Percentiles rank a stretch among this genome's conserved stretches.
Evolutionary conservation across 23 tunicate species (phyloP).

Genomic region (Ascidia mentula): DNA sequence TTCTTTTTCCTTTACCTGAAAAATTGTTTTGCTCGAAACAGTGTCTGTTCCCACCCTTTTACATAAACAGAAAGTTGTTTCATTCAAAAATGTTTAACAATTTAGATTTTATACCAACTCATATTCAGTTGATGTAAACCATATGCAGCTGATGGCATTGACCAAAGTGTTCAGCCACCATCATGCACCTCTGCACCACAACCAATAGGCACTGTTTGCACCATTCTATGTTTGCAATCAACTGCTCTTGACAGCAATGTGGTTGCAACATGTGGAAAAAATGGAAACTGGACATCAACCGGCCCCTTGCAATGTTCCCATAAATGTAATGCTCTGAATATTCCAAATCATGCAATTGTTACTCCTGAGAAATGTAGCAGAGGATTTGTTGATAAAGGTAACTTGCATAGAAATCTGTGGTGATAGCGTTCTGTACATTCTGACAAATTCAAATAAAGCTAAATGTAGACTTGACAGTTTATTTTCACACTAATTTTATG

Average conservation of each 20-base stretch:
- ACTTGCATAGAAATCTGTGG: not conserved
- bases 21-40: no score
- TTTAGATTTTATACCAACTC: no score
- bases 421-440: not conserved
- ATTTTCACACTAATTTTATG: no score
- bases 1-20: no score
- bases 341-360: not conserved
- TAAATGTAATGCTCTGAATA: constrained; percentile 27
- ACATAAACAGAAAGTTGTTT: no score
- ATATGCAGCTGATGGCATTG: no score
- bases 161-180: not conserved
- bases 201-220: not conserved
- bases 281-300: not conserved
- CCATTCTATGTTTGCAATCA: not conserved
- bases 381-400: constrained; percentile 50
- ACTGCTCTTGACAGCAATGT: not conserved
- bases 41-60: no score
- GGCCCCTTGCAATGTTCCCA: not conserved
- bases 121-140: no score
- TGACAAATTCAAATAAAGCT: not conserved
- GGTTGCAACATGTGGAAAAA: not conserved
- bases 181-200: not conserved
- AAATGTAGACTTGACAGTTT: no score
- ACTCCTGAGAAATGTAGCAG: constrained; percentile 16
- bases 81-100: no score